Percentiles rank a stretch among this genome's conserved stretches.
phyloP scores from a whole-genome alignment of 2,797 vertebrate genomes.

The Ceryle rudis region DNA sequence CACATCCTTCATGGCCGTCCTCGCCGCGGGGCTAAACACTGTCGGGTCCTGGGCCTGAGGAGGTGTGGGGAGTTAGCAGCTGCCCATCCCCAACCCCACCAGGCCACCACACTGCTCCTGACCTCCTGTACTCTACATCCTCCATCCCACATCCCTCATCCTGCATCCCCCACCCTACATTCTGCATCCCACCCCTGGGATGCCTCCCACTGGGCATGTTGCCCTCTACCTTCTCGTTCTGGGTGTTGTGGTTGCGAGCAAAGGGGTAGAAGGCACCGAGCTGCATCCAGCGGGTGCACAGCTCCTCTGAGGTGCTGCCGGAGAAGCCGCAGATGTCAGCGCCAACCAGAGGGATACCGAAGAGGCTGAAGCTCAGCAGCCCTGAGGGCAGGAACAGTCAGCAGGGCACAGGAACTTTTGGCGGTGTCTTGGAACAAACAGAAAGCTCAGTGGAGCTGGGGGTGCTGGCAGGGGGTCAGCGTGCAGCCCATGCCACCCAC shows the following conservation, averaged over 20 bases:
- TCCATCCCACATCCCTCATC: neutral
- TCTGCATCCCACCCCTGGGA: neutral
- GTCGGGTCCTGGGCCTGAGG: constrained; percentile 86
- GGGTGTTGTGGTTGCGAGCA: constrained; percentile 88
- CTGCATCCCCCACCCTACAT: fast-evolving
- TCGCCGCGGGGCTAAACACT: constrained; percentile 79
- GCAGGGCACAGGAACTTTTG: fast-evolving
- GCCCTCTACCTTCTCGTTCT: constrained; percentile 74
- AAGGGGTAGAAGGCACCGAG: constrained; percentile 91
- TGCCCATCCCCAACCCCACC: neutral
- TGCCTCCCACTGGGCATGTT: neutral
- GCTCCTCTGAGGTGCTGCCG: constrained; percentile 84
- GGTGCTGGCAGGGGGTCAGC: fast-evolving
- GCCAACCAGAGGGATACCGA: constrained; percentile 88
- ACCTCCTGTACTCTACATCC: neutral
- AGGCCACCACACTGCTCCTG: neutral
- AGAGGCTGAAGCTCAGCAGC: constrained; percentile 89
- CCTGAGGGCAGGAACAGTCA: constrained; percentile 67
- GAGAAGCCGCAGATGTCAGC: constrained; percentile 90
- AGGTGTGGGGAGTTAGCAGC: neutral
- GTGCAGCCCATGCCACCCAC: constrained; percentile 37
- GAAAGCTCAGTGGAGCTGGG: neutral
- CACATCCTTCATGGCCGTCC: constrained; percentile 83
- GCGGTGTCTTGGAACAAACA: neutral
- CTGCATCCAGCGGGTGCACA: constrained; percentile 91